These are phyloP conservation scores for Irena cyanogastra DNA, from an alignment of 2,113 vertebrate genomes.

Conservation along the genomic window DNA sequence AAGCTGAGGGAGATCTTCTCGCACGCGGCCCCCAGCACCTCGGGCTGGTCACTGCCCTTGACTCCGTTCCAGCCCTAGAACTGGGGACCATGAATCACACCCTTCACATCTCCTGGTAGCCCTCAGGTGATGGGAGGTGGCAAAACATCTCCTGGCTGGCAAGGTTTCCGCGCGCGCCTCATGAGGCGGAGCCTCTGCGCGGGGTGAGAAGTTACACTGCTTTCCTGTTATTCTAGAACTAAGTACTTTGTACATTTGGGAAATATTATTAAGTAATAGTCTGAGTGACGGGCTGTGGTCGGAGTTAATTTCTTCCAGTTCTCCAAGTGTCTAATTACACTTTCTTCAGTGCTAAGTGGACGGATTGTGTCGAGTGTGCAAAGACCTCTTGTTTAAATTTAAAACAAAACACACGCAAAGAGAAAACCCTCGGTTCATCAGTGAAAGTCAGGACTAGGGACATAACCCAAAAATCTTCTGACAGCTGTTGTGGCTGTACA, in stretches of 20 bases:
- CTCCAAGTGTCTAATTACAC: constrained; percentile 30
- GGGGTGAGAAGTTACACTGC: background rate
- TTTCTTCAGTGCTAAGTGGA: constrained; percentile 30
- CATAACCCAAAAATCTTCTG: background rate
- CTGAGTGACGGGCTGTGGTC: constrained; percentile 16
- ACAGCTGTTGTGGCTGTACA: background rate
- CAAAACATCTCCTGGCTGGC: background rate
- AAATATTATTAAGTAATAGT: constrained; percentile 48
- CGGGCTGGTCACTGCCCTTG: background rate
- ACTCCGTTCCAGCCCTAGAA: background rate
- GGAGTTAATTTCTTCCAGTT: constrained; percentile 56
- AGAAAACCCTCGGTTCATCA: background rate
- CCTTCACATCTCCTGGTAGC: background rate
- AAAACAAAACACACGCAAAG: background rate
- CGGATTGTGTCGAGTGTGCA: background rate
- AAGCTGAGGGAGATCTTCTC: constrained; percentile 6
- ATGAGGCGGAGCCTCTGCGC: background rate
- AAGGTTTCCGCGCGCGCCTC: rapidly evolving
- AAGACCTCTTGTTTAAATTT: background rate
- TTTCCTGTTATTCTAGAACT: constrained; percentile 57
- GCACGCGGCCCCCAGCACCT: background rate
- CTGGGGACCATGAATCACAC: background rate
- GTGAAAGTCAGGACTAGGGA: background rate
- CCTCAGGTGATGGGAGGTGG: background rate
- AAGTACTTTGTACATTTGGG: constrained; percentile 60